These are phyloP conservation scores for Esox masquinongy DNA, from an alignment of 2,797 vertebrate species.

Conservation along the genomic window DNA sequence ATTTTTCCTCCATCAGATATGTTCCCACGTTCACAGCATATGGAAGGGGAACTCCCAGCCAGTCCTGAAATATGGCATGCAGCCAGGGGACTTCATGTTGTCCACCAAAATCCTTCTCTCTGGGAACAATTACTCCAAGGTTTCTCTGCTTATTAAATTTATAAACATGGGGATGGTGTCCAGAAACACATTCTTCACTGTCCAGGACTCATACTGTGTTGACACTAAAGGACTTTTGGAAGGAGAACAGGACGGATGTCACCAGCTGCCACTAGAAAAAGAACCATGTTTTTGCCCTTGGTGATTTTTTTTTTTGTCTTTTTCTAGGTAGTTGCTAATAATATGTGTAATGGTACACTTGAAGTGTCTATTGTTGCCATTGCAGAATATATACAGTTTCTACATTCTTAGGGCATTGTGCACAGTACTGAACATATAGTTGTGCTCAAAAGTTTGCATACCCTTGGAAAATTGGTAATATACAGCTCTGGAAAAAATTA, in stretches of 20 bases:
- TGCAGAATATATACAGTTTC: conserved; percentile 7
- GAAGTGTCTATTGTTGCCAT: background rate
- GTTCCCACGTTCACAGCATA: no score
- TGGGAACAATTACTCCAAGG: no score
- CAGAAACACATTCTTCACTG: background rate
- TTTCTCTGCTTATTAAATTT: no score
- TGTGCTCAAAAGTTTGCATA: no score
- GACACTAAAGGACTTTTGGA: conserved; percentile 8
- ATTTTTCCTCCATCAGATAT: no score
- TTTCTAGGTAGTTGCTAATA: background rate
- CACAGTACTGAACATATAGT: conserved; percentile 10
- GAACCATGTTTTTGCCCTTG: background rate
- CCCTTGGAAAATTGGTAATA: no score
- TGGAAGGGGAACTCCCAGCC: no score
- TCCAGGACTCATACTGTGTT: conserved; percentile 11
- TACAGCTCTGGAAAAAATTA: no score
- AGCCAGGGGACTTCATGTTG: no score
- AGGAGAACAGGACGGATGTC: background rate
- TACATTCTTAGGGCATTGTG: background rate
- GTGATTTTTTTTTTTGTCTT: background rate
- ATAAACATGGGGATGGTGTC: background rate
- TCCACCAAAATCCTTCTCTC: no score
- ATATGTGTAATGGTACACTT: no score
- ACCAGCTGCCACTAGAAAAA: background rate
- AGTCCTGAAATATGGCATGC: no score